These are phyloP conservation scores for Pituophis catenifer DNA, from an alignment of 2,113 vertebrate species.

Conservation along the genomic window DNA sequence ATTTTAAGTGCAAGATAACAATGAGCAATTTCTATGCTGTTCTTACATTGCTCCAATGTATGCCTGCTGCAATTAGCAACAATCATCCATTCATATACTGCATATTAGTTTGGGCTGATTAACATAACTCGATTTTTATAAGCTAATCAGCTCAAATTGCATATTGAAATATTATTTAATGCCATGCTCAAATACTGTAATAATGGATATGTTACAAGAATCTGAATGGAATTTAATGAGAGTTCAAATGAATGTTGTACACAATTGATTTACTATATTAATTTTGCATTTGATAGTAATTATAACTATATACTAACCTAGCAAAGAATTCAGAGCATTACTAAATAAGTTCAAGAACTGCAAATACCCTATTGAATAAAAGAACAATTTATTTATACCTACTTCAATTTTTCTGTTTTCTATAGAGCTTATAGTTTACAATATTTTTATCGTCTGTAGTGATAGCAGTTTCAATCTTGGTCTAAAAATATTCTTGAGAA, in stretches of 20 bases:
- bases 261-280: conserved; percentile 31
- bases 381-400: background rate
- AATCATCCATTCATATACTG: conserved; percentile 21
- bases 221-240: conserved; percentile 7
- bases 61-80: conserved; percentile 19
- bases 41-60: background rate
- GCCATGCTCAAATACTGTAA: background rate
- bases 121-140: conserved; percentile 28
- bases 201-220: conserved; percentile 15
- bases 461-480: background rate
- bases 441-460: background rate
- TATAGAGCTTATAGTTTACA: background rate
- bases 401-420: background rate
- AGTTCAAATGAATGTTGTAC: background rate
- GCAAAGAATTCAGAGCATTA: background rate
- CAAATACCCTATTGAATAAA: background rate
- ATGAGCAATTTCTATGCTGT: conserved; percentile 15
- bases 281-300: conserved; percentile 13
- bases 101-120: conserved; percentile 25
- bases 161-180: conserved; percentile 33
- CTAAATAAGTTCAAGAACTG: background rate
- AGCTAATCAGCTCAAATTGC: conserved; percentile 27
- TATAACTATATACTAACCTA: background rate
- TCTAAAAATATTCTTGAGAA: background rate
- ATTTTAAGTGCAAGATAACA: conserved; percentile 11